These are phyloP conservation scores for Theretra japonica DNA, from an alignment of 2,888 invertebrate genomes.

Conservation along the genomic window DNA sequence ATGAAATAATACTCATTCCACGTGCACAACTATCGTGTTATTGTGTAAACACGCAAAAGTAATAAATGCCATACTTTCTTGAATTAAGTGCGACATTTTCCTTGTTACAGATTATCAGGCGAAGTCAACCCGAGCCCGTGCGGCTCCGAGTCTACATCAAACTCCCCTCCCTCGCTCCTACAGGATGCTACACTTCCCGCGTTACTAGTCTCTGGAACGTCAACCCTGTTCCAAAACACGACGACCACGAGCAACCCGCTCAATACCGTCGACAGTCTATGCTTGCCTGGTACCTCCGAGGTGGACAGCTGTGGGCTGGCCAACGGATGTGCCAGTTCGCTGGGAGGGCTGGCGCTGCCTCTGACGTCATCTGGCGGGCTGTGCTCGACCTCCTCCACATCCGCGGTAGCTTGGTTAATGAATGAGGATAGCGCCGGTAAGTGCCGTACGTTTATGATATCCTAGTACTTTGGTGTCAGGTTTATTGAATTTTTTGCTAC, in stretches of 20 bases:
- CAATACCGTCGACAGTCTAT: slow-evolving; percentile 62
- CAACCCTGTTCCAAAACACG: slow-evolving; percentile 75
- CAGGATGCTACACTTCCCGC: slow-evolving; percentile 77
- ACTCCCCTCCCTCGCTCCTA: slow-evolving; percentile 82
- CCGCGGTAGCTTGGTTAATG: slow-evolving; percentile 84
- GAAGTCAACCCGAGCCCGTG: slow-evolving; percentile 84
- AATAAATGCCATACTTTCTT: neutral
- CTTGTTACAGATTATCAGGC: slow-evolving; percentile 72
- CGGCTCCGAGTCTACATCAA: slow-evolving; percentile 86
- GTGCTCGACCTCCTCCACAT: slow-evolving; percentile 76
- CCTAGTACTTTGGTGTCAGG: slow-evolving; percentile 2
- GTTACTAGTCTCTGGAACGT: slow-evolving; percentile 74
- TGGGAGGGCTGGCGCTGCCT: slow-evolving; percentile 72
- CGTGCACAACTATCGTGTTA: too few relatives aligned
- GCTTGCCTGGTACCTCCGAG: slow-evolving; percentile 58
- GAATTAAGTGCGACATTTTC: neutral
- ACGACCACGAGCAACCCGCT: slow-evolving; percentile 61
- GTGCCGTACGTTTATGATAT: slow-evolving; percentile 28
- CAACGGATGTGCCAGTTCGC: slow-evolving; percentile 74
- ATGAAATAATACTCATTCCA: too few relatives aligned
- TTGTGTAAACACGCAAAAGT: too few relatives aligned
- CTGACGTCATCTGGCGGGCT: slow-evolving; percentile 72
- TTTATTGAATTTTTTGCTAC: neutral
- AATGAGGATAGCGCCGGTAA: slow-evolving; percentile 83
- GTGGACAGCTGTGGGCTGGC: slow-evolving; percentile 70